A percentile compares a stretch with the other conserved stretches of the same genome.
phyloP scores from a whole-genome alignment of 1,140 invertebrate genomes.

The Meloidogyne floridensis region DNA sequence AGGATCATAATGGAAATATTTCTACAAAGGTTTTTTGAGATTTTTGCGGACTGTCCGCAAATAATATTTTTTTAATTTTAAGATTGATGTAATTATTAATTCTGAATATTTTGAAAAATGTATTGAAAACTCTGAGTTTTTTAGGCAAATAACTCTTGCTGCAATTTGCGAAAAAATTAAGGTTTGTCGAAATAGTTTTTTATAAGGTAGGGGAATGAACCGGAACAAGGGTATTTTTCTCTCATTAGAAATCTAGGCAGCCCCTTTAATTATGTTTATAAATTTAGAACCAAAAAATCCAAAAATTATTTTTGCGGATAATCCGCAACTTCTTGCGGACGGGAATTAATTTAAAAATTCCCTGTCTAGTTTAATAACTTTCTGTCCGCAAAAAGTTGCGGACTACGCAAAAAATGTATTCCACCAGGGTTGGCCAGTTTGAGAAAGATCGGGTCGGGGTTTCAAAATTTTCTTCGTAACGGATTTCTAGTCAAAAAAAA shows the following conservation, averaged over 20 bases:
- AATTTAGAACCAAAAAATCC: too few species aligned
- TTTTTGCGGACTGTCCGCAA: neutral
- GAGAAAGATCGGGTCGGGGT: too few species aligned
- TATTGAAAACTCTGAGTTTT: slow-evolving; percentile 35
- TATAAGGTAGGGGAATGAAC: neutral
- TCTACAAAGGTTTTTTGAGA: slow-evolving; percentile 3
- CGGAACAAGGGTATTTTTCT: too few species aligned
- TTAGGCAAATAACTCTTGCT: slow-evolving; percentile 32
- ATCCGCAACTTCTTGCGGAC: too few species aligned
- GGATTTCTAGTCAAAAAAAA: too few species aligned
- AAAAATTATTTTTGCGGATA: neutral
- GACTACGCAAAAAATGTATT: neutral
- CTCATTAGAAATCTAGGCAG: too few species aligned
- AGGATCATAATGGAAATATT: slow-evolving; percentile 21
- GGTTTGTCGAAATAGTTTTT: slow-evolving; percentile 4
- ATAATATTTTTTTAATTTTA: slow-evolving; percentile 1
- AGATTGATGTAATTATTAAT: slow-evolving; percentile 42
- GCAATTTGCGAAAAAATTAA: slow-evolving; percentile 33
- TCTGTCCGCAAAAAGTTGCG: too few species aligned
- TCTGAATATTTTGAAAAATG: slow-evolving; percentile 43
- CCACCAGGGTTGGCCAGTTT: too few species aligned
- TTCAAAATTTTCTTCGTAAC: too few species aligned
- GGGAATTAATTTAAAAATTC: too few species aligned
- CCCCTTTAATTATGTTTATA: too few species aligned
- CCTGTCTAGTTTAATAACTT: too few species aligned